Conservation (phyloP, 1,140 invertebrate genomes). For the Aplysia californica region DNA sequence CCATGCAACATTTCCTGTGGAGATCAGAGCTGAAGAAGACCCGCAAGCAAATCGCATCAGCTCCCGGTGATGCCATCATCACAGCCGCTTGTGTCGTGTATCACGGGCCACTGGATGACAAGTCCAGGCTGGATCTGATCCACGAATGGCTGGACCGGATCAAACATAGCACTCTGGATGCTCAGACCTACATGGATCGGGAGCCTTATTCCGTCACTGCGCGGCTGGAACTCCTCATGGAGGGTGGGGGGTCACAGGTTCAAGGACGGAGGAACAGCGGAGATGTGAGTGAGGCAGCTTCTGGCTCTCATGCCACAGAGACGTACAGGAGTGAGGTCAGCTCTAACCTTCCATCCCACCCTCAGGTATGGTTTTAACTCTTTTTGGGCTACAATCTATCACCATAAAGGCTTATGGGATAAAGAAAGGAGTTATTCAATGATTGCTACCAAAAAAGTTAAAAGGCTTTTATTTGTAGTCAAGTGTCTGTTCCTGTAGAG, state of each 20-base stretch:
- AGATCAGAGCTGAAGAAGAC: slow-evolving; percentile 57
- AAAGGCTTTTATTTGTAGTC: too few species aligned
- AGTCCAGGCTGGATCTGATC: slow-evolving; percentile 50
- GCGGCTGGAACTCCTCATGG: slow-evolving; percentile 35
- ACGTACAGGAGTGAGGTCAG: slow-evolving; percentile 39
- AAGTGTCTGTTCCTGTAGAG: too few species aligned
- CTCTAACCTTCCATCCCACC: slow-evolving; percentile 38
- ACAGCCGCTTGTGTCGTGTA: slow-evolving; percentile 63
- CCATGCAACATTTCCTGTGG: slow-evolving; percentile 62
- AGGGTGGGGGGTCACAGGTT: not conserved
- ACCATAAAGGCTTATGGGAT: too few species aligned
- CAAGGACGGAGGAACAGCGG: slow-evolving; percentile 27
- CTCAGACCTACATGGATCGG: slow-evolving; percentile 28
- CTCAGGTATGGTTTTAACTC: slow-evolving; percentile 33
- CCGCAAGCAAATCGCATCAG: slow-evolving; percentile 49
- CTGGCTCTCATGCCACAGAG: slow-evolving; percentile 15
- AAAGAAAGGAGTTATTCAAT: too few species aligned
- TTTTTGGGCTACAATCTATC: too few species aligned
- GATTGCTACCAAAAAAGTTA: too few species aligned
- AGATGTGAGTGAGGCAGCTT: slow-evolving; percentile 30
- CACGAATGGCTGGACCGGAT: slow-evolving; percentile 53
- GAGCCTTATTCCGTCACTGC: slow-evolving; percentile 36
- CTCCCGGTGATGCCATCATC: slow-evolving; percentile 58
- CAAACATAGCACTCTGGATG: slow-evolving; percentile 51
- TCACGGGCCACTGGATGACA: slow-evolving; percentile 61